A percentile compares a stretch with the other conserved stretches of the same genome.
Evolutionary conservation across 2,888 invertebrate species (phyloP).

Genomic region (Eupithecia subfuscata): DNA sequence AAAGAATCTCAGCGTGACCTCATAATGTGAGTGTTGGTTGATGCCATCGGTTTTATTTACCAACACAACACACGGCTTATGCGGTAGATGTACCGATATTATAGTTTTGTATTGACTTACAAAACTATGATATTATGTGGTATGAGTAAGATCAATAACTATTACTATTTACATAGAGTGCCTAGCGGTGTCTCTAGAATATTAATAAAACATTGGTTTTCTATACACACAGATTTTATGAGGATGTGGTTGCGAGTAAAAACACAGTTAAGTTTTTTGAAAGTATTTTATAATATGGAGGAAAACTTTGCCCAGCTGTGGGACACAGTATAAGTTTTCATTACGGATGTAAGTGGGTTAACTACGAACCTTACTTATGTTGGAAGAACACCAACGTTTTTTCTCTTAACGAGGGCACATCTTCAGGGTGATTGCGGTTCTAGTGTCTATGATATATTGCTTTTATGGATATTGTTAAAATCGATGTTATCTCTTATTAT

Average conservation of each 20-base stretch:
- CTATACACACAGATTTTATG: not conserved
- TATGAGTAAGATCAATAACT: not conserved
- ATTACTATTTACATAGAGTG: slow-evolving; percentile 2
- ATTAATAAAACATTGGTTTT: not conserved
- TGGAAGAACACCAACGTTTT: too few species aligned
- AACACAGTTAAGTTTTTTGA: not conserved
- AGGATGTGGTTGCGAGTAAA: not conserved
- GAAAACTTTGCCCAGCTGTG: not conserved
- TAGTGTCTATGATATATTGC: too few species aligned
- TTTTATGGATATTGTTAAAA: too few species aligned
- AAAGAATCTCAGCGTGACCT: not conserved
- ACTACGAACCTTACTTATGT: too few species aligned
- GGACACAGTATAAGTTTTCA: not conserved
- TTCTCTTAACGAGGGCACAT: too few species aligned
- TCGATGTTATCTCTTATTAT: too few species aligned
- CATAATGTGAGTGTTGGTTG: not conserved
- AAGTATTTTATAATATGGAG: not conserved
- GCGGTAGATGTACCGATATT: not conserved
- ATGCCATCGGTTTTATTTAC: not conserved
- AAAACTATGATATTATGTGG: not conserved
- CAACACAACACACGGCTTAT: not conserved
- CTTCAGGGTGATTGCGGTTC: too few species aligned
- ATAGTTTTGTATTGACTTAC: not conserved
- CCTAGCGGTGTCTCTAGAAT: not conserved
- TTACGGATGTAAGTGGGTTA: too few species aligned